Evolutionary conservation across 92 coral and sea anemone species (phyloP), one percentile per base, ranked within the genome.

Genomic region (Phenganax stokvisi): DNA sequence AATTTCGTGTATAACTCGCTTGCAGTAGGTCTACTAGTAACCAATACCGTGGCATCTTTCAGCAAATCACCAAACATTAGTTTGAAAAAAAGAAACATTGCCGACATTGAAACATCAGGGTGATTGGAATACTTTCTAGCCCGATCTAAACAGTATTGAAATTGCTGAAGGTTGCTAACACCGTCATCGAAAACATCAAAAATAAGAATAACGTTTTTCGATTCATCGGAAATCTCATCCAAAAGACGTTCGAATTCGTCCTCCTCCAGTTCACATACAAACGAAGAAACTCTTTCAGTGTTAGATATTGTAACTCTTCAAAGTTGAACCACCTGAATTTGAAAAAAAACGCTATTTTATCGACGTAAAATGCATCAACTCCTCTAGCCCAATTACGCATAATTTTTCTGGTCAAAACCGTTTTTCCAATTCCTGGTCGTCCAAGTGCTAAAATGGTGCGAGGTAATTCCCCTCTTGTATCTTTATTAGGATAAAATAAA

Each of bases 161-260:
- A 13, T 61, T 61, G 6, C 67, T 2, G 12, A 13, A 44, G 76
- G 65, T 79, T 25, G n/a, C 52, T 30, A 54, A 72, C 70, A 5
- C 75, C 79, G 60, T 89, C 91, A 80, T 89, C 91, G 15, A 89
- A 80, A 28, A 89, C 89, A 84, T 89, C 91, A 89, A 89, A 89
- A 10, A 89, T 56, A 10, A 89, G 57, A 7, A 89, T 56, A 0
- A 83, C 71, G 68, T 72, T 76, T 51, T 76, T 74, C 13, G 92
- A 81, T 51, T 86, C 55, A 7, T 54, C 29, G 31, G n/a, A 10
- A 9, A 68, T 68, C 15, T 68, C 73, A 30, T 68, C 73, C 31
- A 28, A 67, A 68, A 68, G 31, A 30, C 53, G 0, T 68, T 68
- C 53, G 29, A 68, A 29, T 37, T 68, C 53, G 8, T 68, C 73